Conservation (phyloP, 2,113 vertebrate genomes). For the Halcyon senegalensis region DNA sequence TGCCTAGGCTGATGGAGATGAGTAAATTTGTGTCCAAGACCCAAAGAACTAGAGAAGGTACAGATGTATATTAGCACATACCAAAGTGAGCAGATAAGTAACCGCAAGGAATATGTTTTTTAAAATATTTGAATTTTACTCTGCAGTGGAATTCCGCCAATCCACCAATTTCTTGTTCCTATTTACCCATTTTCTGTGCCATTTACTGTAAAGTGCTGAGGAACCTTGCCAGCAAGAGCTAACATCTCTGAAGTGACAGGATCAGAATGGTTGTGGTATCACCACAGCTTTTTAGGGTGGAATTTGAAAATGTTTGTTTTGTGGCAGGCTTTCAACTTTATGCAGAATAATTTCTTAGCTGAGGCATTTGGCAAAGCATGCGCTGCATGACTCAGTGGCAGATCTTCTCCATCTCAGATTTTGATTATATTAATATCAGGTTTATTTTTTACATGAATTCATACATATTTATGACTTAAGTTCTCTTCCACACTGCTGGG, state of each 20-base stretch:
- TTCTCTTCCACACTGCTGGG: not conserved
- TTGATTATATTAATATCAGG: constrained; percentile 23
- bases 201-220: not conserved
- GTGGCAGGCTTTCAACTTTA: constrained; percentile 1
- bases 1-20: not conserved
- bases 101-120: not conserved
- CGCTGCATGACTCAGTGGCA: constrained; percentile 32
- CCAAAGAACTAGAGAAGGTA: not conserved
- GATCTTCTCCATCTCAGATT: constrained; percentile 9
- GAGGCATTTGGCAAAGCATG: not conserved
- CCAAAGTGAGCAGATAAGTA: not conserved
- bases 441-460: constrained; percentile 39
- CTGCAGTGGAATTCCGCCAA: not conserved
- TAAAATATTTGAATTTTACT: not conserved
- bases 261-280: not conserved
- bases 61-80: not conserved
- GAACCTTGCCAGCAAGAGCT: not conserved
- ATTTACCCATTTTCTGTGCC: not conserved
- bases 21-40: not conserved
- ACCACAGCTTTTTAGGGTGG: not conserved
- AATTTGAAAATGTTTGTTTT: constrained; percentile 27
- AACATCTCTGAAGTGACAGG: not conserved
- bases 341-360: not conserved
- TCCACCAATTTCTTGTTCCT: not conserved
- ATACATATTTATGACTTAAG: not conserved